Evolutionary conservation across 1,140 invertebrate species (phyloP).

Genomic region (Diploscapter pachys): DNA sequence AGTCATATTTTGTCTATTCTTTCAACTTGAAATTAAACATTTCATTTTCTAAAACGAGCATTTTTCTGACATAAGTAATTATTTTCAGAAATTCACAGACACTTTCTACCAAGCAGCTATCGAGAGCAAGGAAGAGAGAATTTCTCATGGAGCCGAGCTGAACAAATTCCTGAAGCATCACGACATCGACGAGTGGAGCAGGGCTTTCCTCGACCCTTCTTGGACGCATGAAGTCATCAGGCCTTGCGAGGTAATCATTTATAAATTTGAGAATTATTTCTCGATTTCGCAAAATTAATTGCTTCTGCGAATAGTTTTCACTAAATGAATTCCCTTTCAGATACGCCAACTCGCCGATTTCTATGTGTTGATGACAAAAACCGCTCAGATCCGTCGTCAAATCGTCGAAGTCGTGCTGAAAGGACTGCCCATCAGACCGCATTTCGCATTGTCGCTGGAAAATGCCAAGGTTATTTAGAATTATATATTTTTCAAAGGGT

Average conservation of each 20-base stretch:
- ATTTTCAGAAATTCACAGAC: conserved; percentile 48
- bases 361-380: conserved; percentile 51
- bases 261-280: conserved; percentile 12
- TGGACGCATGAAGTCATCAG: conserved; percentile 58
- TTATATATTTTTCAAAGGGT: background rate
- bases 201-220: conserved; percentile 52
- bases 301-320: background rate
- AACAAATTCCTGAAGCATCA: conserved; percentile 56
- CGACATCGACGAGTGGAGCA: conserved; percentile 54
- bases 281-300: background rate
- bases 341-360: conserved; percentile 49
- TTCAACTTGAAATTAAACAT: background rate
- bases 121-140: conserved; percentile 41
- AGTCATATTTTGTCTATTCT: background rate
- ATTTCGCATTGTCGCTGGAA: conserved; percentile 51
- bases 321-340: conserved; percentile 2
- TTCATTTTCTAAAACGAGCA: too few relatives aligned
- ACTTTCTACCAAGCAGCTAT: conserved; percentile 51
- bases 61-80: background rate
- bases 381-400: conserved; percentile 54
- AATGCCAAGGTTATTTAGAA: conserved; percentile 48
- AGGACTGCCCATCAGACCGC: conserved; percentile 52
- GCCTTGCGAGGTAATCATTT: conserved; percentile 40
- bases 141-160: conserved; percentile 44
- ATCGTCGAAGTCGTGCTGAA: conserved; percentile 57